These are phyloP conservation scores for Chaetogeoica ovagalla DNA, from an alignment of 2,888 invertebrate species.

Conservation along the genomic window DNA sequence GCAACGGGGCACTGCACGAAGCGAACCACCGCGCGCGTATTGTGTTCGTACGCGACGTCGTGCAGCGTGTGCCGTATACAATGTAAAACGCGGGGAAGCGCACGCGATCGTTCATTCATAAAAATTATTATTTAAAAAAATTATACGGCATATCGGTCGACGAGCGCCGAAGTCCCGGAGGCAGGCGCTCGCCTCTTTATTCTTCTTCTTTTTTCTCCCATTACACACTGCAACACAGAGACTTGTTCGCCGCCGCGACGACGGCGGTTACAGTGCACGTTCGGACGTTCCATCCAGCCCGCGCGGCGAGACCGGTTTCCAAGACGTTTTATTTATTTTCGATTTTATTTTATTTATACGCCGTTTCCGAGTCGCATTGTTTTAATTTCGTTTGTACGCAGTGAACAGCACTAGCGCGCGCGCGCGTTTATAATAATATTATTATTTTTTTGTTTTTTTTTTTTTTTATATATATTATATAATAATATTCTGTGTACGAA, in stretches of 20 bases:
- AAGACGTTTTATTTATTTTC: not conserved
- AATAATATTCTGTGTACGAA: too few relatives aligned
- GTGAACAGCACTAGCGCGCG: too few relatives aligned
- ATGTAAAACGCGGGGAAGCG: not conserved
- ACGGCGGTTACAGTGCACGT: not conserved
- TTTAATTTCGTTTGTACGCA: too few relatives aligned
- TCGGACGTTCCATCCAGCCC: not conserved
- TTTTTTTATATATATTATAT: too few relatives aligned
- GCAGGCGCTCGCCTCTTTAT: not conserved
- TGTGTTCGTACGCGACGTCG: too few relatives aligned
- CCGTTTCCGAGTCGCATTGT: not conserved
- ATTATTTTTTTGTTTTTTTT: too few relatives aligned
- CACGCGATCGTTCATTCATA: not conserved
- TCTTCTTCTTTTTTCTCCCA: not conserved
- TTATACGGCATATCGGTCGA: not conserved
- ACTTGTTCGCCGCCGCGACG: not conserved
- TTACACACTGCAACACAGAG: too few relatives aligned
- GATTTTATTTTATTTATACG: not conserved
- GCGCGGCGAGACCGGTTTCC: constrained; percentile 34
- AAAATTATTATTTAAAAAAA: not conserved
- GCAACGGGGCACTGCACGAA: too few relatives aligned
- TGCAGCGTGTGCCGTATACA: too few relatives aligned
- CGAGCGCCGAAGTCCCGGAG: not conserved
- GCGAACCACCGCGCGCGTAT: too few relatives aligned
- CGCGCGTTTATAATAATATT: too few relatives aligned